These are phyloP conservation scores for Manacus vitellinus DNA, from an alignment of 2,113 vertebrate genomes.

Conservation along the genomic window DNA sequence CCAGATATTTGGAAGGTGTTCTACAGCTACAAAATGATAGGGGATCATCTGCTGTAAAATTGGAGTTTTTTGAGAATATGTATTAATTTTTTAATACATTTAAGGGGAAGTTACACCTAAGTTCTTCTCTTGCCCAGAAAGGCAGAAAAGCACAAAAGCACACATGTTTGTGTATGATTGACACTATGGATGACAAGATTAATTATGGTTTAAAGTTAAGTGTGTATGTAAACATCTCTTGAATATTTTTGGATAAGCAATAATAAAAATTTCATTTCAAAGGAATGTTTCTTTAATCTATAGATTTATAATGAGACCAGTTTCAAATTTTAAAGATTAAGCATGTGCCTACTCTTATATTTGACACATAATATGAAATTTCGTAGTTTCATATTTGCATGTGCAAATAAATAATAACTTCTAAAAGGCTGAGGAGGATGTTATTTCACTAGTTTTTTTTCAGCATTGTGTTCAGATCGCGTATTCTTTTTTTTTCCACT, in stretches of 20 bases:
- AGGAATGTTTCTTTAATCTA: neutral
- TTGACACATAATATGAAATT: neutral
- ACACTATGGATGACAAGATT: neutral
- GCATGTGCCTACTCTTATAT: neutral
- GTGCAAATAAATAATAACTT: neutral
- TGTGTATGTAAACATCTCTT: neutral
- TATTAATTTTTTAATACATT: neutral
- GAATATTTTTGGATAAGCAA: neutral
- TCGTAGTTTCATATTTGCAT: neutral
- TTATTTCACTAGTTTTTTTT: neutral
- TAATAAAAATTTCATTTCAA: neutral
- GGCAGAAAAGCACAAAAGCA: neutral
- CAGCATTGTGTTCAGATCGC: neutral
- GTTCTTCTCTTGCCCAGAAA: neutral
- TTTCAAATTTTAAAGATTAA: neutral
- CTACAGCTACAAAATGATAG: neutral
- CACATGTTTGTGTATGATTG: neutral
- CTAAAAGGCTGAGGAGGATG: neutral
- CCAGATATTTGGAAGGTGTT: neutral
- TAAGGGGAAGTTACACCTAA: neutral
- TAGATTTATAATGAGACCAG: neutral
- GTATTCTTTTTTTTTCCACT: neutral
- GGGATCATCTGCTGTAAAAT: neutral
- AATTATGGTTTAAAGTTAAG: neutral
- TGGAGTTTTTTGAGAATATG: neutral